phyloP scores from a whole-genome alignment of 2,888 invertebrate genomes.

The Epirrhoe tristata region DNA sequence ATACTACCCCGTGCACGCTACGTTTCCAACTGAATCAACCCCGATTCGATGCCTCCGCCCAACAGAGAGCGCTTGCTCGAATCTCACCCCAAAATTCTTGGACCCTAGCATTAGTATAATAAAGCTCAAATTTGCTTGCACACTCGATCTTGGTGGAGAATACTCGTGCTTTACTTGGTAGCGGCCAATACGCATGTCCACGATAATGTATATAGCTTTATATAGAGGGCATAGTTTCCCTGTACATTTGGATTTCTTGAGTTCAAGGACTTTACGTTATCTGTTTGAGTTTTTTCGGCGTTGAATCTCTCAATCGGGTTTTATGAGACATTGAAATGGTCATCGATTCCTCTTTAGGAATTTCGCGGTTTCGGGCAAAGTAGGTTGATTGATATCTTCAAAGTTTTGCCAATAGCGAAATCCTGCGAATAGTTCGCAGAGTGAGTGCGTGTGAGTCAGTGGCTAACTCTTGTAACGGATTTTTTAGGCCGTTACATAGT shows the following conservation, averaged over 20 bases:
- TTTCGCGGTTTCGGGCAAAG: neutral
- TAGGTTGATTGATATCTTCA: slow-evolving; percentile 11
- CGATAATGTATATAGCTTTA: slow-evolving; percentile 76
- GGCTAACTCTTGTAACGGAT: too few species aligned
- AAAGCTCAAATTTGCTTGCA: slow-evolving; percentile 58
- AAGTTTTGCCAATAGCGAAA: slow-evolving; percentile 1
- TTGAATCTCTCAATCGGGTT: slow-evolving; percentile 57
- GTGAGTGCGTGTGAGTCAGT: too few species aligned
- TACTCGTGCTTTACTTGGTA: slow-evolving; percentile 79
- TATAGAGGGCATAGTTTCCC: slow-evolving; percentile 81
- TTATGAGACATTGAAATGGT: slow-evolving; percentile 51
- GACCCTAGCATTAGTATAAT: slow-evolving; percentile 46
- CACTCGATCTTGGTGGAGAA: slow-evolving; percentile 67
- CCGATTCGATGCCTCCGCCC: slow-evolving; percentile 83
- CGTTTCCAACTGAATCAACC: slow-evolving; percentile 82
- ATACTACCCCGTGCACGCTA: slow-evolving; percentile 76
- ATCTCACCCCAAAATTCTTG: slow-evolving; percentile 47
- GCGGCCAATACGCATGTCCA: slow-evolving; percentile 85
- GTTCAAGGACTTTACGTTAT: slow-evolving; percentile 82
- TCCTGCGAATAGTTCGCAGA: neutral
- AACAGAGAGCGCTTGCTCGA: slow-evolving; percentile 83
- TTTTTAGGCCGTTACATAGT: too few species aligned
- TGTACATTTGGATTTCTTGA: slow-evolving; percentile 80
- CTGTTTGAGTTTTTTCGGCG: slow-evolving; percentile 71
- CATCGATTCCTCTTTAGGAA: slow-evolving; percentile 19